phyloP scores from a whole-genome alignment of 64 coral and sea anemone species.

The Trachythela sp. region DNA sequence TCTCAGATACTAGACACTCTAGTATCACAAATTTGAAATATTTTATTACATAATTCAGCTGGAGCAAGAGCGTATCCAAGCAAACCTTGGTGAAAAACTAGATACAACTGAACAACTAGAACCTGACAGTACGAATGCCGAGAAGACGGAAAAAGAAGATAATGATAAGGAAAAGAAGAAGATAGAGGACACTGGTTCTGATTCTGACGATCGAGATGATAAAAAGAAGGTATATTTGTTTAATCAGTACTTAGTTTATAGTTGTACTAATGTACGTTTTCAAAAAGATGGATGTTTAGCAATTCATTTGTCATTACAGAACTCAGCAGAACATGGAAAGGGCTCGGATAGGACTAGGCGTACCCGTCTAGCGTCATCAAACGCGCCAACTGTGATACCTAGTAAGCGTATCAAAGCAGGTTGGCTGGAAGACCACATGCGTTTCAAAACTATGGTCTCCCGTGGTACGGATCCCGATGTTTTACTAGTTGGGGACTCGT shows the following conservation, averaged over 20 bases:
- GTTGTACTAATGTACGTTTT: background rate
- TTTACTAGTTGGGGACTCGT: conserved; percentile 75
- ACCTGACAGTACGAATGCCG: conserved; percentile 81
- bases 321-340: background rate
- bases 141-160: conserved; percentile 45
- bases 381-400: conserved; percentile 53
- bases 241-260: too few species aligned
- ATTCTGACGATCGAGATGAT: background rate
- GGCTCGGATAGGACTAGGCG: background rate
- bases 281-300: conserved; percentile 1
- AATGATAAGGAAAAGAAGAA: conserved; percentile 11
- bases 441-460: conserved; percentile 45
- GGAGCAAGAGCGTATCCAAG: conserved; percentile 95
- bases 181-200: background rate
- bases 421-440: conserved; percentile 57
- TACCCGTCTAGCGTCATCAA: background rate
- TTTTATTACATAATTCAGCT: conserved; percentile 30
- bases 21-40: too few species aligned
- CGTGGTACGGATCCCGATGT: conserved; percentile 39
- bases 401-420: conserved; percentile 58
- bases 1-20: too few species aligned
- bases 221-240: background rate
- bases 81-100: conserved; percentile 59
- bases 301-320: conserved; percentile 19
- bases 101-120: conserved; percentile 67